Base-by-base conservation (phyloP, 2,113 vertebrate genomes). In the Thunnus thynnus region DNA sequence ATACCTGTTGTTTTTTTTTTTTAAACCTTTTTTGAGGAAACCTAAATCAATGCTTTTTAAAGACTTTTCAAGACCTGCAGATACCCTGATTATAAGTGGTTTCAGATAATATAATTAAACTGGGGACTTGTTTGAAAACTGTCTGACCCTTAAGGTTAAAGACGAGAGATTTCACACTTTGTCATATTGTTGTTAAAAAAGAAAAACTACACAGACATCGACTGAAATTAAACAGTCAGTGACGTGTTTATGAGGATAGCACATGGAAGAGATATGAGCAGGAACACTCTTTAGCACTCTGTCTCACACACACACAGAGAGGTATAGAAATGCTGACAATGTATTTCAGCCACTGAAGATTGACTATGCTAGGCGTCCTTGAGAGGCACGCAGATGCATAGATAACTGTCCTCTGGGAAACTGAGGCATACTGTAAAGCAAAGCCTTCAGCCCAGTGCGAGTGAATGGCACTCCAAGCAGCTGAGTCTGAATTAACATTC, bases 311-410 rank as follows among this genome's bases (percentile, higher is more conserved):
- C 22, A 22, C 54, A 54, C 30, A 71, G 14, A 80, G 41, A 0
- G 0, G 3, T 16, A 44, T 5, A 69, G 57, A 83, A 85, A 73
- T 67, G 89, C 91, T 91, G 87, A 93, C 83, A n/a, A 48, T 10
- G 86, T 17, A 50, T n/a, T 83, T 70, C 61, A 48, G 64, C 72
- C 55, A 4, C 65, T 66, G 78, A 79, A 77, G 72, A 77, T 86
- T 71, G 78, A 76, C 58, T 56, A 20, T 12, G 54, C 41, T 27
- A 0, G 68, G 32, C 46, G 86, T 88, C 88, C 89, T 92, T 91
- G 88, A 68, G 75, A 65, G 30, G 44, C 32, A 58, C 7, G 20
- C 16, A 61, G 72, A 80, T 68, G 3, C 80, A 84, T 11, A 61
- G 83, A 79, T 77, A 80, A n/a, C 74, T 6, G 58, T 71, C 78